Base-by-base conservation (phyloP, 35 echinoderm and acorn worm species). In the Anneissia japonica region DNA sequence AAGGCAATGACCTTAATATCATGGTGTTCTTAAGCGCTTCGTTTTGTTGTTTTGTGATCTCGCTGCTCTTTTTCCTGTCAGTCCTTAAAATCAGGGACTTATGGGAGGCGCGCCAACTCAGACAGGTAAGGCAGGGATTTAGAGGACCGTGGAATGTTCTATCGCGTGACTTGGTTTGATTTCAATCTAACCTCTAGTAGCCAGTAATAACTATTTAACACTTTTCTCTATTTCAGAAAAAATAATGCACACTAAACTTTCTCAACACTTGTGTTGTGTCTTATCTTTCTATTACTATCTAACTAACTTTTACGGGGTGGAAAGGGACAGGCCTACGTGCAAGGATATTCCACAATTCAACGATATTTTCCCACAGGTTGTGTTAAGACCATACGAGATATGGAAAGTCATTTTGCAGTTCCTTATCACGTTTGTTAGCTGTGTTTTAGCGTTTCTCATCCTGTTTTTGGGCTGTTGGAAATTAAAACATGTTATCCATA, bases 61-160 rank as follows among this genome's bases (percentile, higher is more conserved):
- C 51, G 51, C 51, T 64, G 26, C 51, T 64, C 51, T 64, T 64
- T 64, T 64, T 64, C 51, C 51, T 64, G 10, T 64, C 51, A 16
- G 51, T 64, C 51, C 51, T 64, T 64, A 64, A 64, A 64, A 64
- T 64, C 51, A 64, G 51, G 51, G 51, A 64, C 51, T 64, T 64
- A 64, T 64, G 51, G 51, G 51, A 64, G 51, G 51, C 51, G 51
- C 51, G 51, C 10, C 51, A 64, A 23, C 51, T 64, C 26, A 6
- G 51, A 64, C 51, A 64, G 51, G 51, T 64, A 64, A 64, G 51
- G 51, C 51, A 64, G 51, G 26, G 51, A 23, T 64, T 26, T 23
- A 26, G 51, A 23, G 1, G 51, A 64, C 51, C 51, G 7, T 64
- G 51, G 51, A 64, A 64, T 64, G 51, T 64, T 64, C n/a, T 9